A percentile compares a stretch with the other conserved stretches of the same genome.
Conservation (phyloP, 2,113 vertebrate species). For the Mola mola region DNA sequence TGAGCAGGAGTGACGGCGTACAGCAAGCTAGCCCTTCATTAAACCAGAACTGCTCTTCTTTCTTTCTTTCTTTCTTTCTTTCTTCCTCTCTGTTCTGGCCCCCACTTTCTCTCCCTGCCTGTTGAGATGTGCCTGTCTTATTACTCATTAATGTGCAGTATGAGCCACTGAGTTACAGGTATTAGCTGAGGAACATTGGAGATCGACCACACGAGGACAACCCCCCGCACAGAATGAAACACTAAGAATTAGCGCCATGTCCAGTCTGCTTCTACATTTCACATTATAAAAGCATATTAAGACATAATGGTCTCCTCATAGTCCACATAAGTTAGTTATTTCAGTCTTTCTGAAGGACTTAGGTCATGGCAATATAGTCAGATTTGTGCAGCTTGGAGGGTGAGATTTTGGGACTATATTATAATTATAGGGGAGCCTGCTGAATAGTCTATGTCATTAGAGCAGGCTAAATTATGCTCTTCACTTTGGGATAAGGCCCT, state of each 20-base stretch:
- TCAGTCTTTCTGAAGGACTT: conserved; percentile 49
- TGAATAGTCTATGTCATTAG: conserved; percentile 74
- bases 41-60: conserved; percentile 41
- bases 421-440: conserved; percentile 64
- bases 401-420: conserved; percentile 65
- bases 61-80: neutral
- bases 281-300: conserved; percentile 67
- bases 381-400: conserved; percentile 48
- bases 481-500: conserved; percentile 69
- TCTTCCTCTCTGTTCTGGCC: neutral
- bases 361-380: conserved; percentile 26
- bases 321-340: conserved; percentile 52
- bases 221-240: conserved; percentile 56
- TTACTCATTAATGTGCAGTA: conserved; percentile 65
- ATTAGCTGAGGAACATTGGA: conserved; percentile 57
- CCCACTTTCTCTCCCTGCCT: conserved; percentile 9
- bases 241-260: conserved; percentile 61
- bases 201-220: conserved; percentile 36
- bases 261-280: conserved; percentile 67
- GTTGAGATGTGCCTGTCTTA: conserved; percentile 42
- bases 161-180: conserved; percentile 66
- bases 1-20: conserved; percentile 69
- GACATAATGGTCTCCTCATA: conserved; percentile 65
- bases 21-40: conserved; percentile 67
- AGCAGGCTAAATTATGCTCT: conserved; percentile 70